Conservation (phyloP, 2,113 vertebrate species). For the Noturus placidus region DNA sequence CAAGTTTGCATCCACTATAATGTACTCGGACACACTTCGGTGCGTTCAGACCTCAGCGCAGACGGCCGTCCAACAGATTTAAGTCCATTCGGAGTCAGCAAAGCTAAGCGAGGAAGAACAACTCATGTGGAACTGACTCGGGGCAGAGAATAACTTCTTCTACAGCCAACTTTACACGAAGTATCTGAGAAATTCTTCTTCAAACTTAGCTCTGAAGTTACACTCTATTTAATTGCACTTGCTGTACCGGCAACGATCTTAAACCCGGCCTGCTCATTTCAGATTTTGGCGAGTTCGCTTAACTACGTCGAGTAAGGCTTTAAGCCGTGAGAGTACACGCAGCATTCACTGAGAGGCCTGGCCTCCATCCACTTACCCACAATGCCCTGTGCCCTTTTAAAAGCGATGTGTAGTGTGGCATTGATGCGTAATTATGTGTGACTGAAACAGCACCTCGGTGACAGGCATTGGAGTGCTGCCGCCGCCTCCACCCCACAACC, state of each 20-base stretch:
- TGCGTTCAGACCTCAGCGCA: not conserved
- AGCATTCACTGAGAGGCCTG: slow-evolving; percentile 41
- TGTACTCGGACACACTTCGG: not conserved
- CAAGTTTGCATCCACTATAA: not conserved
- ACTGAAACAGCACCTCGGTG: slow-evolving; percentile 55
- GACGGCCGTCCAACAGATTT: not conserved
- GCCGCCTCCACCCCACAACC: slow-evolving; percentile 63
- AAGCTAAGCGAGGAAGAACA: not conserved
- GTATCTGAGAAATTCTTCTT: too few species aligned
- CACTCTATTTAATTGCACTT: not conserved
- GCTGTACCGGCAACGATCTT: not conserved
- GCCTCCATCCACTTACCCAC: slow-evolving; percentile 44
- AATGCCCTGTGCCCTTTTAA: slow-evolving; percentile 44
- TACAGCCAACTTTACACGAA: not conserved
- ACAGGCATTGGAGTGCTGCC: slow-evolving; percentile 61
- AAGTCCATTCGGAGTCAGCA: not conserved
- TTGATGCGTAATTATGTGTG: slow-evolving; percentile 57
- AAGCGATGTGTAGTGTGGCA: slow-evolving; percentile 46
- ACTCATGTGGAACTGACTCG: too few species aligned
- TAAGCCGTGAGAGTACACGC: slow-evolving; percentile 10
- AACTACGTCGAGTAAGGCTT: not conserved
- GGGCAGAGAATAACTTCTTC: not conserved
- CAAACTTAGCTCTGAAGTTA: not conserved
- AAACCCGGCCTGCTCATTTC: not conserved
- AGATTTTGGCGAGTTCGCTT: not conserved